Percentiles rank a stretch among this genome's conserved stretches.
Conservation (phyloP, 2,797 vertebrate genomes). For the Myotis planiceps region DNA sequence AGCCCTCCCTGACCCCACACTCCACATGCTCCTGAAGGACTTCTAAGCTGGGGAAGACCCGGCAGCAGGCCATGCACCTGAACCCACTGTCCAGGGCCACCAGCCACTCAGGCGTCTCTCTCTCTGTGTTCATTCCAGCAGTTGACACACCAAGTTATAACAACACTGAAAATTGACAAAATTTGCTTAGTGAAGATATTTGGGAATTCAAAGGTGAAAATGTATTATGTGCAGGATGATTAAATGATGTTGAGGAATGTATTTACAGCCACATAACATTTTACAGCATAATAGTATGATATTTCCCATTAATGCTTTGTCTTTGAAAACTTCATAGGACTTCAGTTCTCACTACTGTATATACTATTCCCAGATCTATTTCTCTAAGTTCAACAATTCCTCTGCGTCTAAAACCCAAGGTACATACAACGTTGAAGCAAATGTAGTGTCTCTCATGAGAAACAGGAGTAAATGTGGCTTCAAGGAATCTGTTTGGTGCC, state of each 20-base stretch:
- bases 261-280: background rate
- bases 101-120: background rate
- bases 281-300: background rate
- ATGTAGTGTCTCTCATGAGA: background rate
- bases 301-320: background rate
- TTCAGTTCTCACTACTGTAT: background rate
- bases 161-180: background rate
- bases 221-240: background rate
- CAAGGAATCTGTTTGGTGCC: background rate
- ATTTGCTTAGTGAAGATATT: background rate
- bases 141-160: background rate
- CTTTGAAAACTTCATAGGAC: background rate
- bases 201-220: background rate
- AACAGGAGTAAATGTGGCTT: background rate
- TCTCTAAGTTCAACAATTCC: background rate
- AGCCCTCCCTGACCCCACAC: background rate
- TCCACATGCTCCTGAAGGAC: background rate
- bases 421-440: background rate
- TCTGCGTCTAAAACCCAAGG: background rate
- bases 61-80: constrained; percentile 1
- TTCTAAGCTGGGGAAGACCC: background rate
- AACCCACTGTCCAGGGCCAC: background rate
- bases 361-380: background rate
- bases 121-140: background rate
- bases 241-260: background rate